Base-by-base conservation (phyloP, 2,888 invertebrate species). In the Brachyopa scutellaris region DNA sequence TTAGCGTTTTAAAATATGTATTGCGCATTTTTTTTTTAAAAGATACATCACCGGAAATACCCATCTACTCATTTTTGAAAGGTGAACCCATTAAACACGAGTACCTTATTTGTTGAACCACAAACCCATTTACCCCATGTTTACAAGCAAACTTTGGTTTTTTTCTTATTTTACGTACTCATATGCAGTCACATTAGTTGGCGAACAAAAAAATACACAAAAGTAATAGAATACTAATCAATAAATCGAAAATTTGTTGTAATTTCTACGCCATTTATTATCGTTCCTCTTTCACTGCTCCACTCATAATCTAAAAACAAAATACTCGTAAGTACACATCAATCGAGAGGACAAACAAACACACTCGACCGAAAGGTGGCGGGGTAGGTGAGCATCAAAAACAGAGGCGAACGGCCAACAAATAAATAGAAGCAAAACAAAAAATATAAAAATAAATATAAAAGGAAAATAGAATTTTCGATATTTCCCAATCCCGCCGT, bases 401-500 rank as follows among this genome's bases (percentile, higher is more conserved):
- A 11, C n/a, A 8, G 19, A 13, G 33, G 23, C 23, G 49, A 19
- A 13, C 26, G 31, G 33, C 33, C 8, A 66, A 59, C 49, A 73
- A 53, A 55, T 33, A 73, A 61, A 73, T 38, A 61, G 47, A 62
- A 78, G 73, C 51, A 73, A 66, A 70, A 55, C 31, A 23, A 23
- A 21, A 17, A 38, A 13, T 9, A 9, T 1, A 9, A 23, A 29
- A 36, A 45, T 13, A 47, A 29, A 9, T 29, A 8, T 6, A 17
- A 36, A 23, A 33, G 53, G 21, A 51, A 42, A 74, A 80, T 80
- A 74, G 79, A 80, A 80, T 69, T 62, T 69, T 74, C 74, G 67
- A 80, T 79, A 73, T 59, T 80, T 67, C 73, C 59, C 64, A 45
- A 19, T 55, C 47, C 11, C 66, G 49, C 31, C 13, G 55, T 40